Conservation (phyloP, 2,113 vertebrate genomes). For the Egretta garzetta region DNA sequence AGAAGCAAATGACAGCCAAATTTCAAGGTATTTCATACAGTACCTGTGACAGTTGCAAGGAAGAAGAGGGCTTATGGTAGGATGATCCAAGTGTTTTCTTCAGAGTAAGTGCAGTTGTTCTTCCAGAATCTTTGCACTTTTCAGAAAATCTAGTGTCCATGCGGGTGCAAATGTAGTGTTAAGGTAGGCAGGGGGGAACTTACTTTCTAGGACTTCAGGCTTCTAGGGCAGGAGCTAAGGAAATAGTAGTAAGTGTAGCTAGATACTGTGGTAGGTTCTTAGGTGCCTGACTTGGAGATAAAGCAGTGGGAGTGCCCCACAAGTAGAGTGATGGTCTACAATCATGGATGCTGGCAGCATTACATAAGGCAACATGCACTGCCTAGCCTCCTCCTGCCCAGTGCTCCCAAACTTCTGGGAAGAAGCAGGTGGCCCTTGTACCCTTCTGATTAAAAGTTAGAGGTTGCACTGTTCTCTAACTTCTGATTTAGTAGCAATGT, state of each 20-base stretch:
- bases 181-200: not conserved
- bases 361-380: not conserved
- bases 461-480: not conserved
- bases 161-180: not conserved
- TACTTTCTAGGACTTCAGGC: not conserved
- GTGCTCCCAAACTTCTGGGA: not conserved
- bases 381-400: not conserved
- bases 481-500: not conserved
- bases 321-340: not conserved
- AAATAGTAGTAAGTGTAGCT: not conserved
- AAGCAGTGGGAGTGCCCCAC: not conserved
- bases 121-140: not conserved
- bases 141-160: not conserved
- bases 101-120: not conserved
- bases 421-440: not conserved
- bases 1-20: slow-evolving; percentile 65
- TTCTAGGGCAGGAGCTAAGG: not conserved
- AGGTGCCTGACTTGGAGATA: not conserved
- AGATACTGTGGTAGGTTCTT: not conserved
- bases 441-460: not conserved
- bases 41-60: not conserved
- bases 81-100: not conserved
- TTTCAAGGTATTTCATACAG: slow-evolving; percentile 74
- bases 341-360: not conserved
- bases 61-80: not conserved